Conservation (phyloP, 2,888 invertebrate species). For the Chloroclysta siterata region DNA sequence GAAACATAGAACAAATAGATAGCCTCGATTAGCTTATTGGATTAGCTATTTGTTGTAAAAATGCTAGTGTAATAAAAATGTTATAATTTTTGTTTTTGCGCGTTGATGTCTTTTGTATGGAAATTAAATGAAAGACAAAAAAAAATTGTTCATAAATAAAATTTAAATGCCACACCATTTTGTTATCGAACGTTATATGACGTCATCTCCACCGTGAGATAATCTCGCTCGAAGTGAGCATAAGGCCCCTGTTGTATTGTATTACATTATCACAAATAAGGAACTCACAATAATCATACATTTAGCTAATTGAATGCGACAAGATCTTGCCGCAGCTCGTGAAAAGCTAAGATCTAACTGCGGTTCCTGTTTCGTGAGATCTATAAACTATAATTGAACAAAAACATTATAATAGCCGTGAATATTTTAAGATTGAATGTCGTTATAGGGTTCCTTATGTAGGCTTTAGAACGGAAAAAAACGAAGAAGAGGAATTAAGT, state of each 20-base stretch:
- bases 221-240: no score
- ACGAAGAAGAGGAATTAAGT: no score
- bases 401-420: constrained; percentile 52
- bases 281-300: constrained; percentile 47
- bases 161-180: background rate
- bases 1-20: no score
- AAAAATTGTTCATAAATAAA: background rate
- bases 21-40: no score
- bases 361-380: constrained; percentile 47
- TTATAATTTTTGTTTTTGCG: background rate
- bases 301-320: constrained; percentile 47
- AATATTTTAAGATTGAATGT: constrained; percentile 55
- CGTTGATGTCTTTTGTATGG: constrained; percentile 1
- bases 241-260: constrained; percentile 44
- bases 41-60: no score
- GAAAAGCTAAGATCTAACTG: constrained; percentile 37
- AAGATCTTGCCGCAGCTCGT: constrained; percentile 41
- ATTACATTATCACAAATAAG: constrained; percentile 50
- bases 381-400: constrained; percentile 28
- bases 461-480: no score
- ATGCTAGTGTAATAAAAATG: background rate
- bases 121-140: background rate
- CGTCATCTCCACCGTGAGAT: no score
- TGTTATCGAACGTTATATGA: no score
- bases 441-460: constrained; percentile 41